Evolutionary conservation across 2,113 vertebrate genomes (phyloP).

Genomic region (Syngnathus floridae): DNA sequence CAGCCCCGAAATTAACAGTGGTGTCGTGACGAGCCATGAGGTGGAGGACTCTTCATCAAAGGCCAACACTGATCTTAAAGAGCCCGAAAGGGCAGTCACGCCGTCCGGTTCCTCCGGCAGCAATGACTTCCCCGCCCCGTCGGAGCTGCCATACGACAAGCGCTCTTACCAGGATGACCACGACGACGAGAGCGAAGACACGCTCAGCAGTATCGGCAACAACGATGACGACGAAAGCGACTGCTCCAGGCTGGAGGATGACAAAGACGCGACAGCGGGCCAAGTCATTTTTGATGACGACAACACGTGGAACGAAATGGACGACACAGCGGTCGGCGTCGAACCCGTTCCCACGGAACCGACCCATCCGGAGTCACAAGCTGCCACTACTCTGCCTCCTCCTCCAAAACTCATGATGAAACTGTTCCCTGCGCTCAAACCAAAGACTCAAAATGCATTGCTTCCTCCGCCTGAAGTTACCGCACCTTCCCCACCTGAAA

Average conservation of each 20-base stretch:
- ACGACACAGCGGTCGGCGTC: slow-evolving; percentile 72
- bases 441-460: slow-evolving; percentile 65
- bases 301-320: slow-evolving; percentile 86
- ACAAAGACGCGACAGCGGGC: slow-evolving; percentile 34
- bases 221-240: slow-evolving; percentile 20
- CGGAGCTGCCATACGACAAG: slow-evolving; percentile 60
- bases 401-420: slow-evolving; percentile 78
- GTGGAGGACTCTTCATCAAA: slow-evolving; percentile 29
- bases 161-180: slow-evolving; percentile 61
- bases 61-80: not conserved
- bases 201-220: slow-evolving; percentile 26
- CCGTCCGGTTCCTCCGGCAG: slow-evolving; percentile 27
- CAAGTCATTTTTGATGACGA: slow-evolving; percentile 87
- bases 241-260: slow-evolving; percentile 57
- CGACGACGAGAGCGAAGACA: slow-evolving; percentile 44
- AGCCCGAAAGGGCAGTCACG: not conserved
- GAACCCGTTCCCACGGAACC: slow-evolving; percentile 39
- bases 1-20: not conserved
- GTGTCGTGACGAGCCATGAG: not conserved
- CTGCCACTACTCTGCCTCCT: slow-evolving; percentile 51
- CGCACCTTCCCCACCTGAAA: slow-evolving; percentile 39
- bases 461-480: slow-evolving; percentile 31
- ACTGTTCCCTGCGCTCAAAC: slow-evolving; percentile 84
- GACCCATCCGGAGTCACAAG: slow-evolving; percentile 33
- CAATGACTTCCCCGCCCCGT: slow-evolving; percentile 38